Base-by-base conservation (phyloP, 2,797 vertebrate genomes). In the Lophotriccus pileatus region DNA sequence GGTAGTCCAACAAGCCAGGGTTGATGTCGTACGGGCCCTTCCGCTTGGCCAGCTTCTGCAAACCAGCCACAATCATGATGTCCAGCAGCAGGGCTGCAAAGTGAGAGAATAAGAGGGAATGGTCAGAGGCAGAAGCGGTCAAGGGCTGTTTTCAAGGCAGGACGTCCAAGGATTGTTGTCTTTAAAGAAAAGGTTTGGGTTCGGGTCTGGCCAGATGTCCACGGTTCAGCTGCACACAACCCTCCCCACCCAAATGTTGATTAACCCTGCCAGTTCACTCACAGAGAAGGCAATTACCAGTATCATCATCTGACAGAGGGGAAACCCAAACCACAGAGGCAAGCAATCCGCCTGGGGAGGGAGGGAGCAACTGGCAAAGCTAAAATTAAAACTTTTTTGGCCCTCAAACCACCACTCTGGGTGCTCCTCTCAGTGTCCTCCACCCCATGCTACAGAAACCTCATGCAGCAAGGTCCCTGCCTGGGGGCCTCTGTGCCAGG, bases 31-130 rank as follows among this genome's bases (percentile, higher is more conserved):
- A 99, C 0, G 99, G 99, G 47, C 99, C 99, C 7, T 97, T 98
- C 30, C 99, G 96, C 97, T 99, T 99, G 87, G 99, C 98, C 93
- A 99, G 97, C 84, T 99, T 99, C 98, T 99, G 99, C 60, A 99
- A 87, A 3, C 99, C 98, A 0, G 99, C 99, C 81, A 99, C 99
- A 0, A 98, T 99, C 98, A 99, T 90, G 92, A 99, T 97, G 44
- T 99, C 99, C 80, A 99, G 96, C 56, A 99, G 94, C 85, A 99
- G 98, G 36, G 99, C 99, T 99, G 72, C 27, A 46, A 64, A 55
- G 39, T 3, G 15, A 84, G 75, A 60, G 23, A 34, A 0, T 10
- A 22, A 8, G 69, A 67, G 24, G 34, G n/a, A 68, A 41, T 9
- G 20, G 53, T 94, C 56, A 96, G n/a, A 56, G 78, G 21, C 3